phyloP scores from a whole-genome alignment of 2,113 vertebrate species.

The Eudorcas thomsonii region DNA sequence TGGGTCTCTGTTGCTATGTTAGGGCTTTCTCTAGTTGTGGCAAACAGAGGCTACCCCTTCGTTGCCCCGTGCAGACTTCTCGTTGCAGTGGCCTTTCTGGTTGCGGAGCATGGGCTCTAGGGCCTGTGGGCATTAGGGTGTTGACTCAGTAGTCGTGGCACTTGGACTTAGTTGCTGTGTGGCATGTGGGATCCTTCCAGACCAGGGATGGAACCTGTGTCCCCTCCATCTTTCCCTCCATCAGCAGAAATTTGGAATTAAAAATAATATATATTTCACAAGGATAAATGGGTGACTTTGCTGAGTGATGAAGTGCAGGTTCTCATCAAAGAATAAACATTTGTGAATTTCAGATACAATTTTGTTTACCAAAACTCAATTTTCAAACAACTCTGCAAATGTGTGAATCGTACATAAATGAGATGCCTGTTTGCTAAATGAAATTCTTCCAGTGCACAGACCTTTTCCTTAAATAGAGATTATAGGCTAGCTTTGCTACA shows the following conservation, averaged over 20 bases:
- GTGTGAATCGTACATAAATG: not conserved
- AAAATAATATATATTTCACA: not conserved
- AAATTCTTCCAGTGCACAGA: not conserved
- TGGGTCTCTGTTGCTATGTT: not conserved
- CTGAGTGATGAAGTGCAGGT: accelerated
- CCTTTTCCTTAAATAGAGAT: not conserved
- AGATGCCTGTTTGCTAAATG: not conserved
- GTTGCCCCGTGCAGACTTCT: not conserved
- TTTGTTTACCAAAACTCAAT: not conserved
- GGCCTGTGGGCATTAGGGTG: not conserved
- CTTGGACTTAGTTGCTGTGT: not conserved
- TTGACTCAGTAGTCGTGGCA: not conserved
- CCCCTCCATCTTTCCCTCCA: not conserved
- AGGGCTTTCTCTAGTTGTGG: not conserved
- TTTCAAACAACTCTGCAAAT: not conserved
- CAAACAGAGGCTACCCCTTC: not conserved
- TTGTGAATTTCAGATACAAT: not conserved
- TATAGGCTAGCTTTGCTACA: not conserved
- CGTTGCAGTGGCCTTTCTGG: not conserved
- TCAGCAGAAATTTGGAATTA: not conserved
- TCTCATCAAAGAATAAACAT: not conserved
- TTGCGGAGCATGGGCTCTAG: not conserved
- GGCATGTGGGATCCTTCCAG: not conserved
- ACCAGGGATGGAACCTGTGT: not conserved
- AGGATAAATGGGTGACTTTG: not conserved